phyloP scores from a whole-genome alignment of 2,113 vertebrate genomes.

The Bubo blakistoni region DNA sequence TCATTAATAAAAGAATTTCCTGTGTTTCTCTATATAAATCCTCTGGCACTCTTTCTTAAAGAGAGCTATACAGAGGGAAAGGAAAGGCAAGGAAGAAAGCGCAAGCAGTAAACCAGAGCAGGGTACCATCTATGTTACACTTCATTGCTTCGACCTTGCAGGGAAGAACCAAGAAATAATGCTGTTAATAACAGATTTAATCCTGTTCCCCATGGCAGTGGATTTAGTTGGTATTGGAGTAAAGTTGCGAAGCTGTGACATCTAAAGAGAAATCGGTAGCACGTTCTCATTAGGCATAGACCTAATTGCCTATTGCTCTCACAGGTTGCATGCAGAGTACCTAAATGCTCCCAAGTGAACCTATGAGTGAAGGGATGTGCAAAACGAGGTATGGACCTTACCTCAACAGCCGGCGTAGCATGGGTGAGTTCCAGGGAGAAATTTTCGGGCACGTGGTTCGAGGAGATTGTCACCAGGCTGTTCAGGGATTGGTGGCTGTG shows the following conservation, averaged over 20 bases:
- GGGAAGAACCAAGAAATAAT: neutral
- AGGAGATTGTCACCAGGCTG: slow-evolving; percentile 96
- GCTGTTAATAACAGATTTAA: neutral
- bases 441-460: slow-evolving; percentile 91
- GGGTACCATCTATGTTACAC: neutral
- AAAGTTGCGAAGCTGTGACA: neutral
- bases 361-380: neutral
- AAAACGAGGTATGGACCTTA: slow-evolving; percentile 65
- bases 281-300: neutral
- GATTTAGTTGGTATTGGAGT: neutral
- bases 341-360: neutral
- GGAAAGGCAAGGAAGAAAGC: neutral
- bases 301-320: neutral
- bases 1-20: neutral
- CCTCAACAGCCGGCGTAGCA: slow-evolving; percentile 94
- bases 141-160: neutral
- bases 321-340: neutral
- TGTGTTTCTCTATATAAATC: neutral
- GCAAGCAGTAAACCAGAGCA: neutral
- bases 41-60: neutral
- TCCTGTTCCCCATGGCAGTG: neutral
- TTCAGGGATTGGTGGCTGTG: slow-evolving; percentile 96
- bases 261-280: neutral
- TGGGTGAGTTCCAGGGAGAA: slow-evolving; percentile 93
- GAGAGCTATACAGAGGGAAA: neutral